Evolutionary conservation across 2,113 vertebrate species (phyloP).

Genomic region (sheep (Ovis aries)): DNA sequence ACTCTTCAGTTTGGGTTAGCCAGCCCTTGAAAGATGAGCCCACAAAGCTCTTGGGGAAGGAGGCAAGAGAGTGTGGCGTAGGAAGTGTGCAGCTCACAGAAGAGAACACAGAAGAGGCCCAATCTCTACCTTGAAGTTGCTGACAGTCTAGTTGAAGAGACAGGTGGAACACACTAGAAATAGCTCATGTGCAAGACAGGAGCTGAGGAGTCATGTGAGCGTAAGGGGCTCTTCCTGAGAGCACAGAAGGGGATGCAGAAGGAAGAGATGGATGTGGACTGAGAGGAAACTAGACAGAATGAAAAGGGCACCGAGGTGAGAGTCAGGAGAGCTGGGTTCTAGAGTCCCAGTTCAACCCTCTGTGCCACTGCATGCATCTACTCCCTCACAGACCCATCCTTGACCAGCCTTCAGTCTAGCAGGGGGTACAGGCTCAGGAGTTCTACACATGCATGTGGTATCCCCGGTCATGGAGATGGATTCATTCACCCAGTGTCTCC

Average conservation of each 20-base stretch:
- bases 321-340: background rate
- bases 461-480: background rate
- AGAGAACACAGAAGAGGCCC: background rate
- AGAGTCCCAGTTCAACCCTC: background rate
- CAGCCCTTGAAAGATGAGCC: background rate
- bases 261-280: background rate
- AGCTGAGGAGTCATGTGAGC: background rate
- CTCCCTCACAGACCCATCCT: background rate
- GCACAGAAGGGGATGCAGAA: background rate
- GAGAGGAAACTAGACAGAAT: background rate
- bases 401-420: background rate
- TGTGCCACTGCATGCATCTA: background rate
- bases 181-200: background rate
- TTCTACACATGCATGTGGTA: background rate
- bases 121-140: background rate
- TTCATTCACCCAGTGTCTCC: background rate
- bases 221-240: background rate
- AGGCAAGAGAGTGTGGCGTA: background rate
- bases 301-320: background rate
- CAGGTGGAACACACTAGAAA: background rate
- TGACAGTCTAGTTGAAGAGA: background rate
- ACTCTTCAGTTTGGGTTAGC: background rate
- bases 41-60: background rate
- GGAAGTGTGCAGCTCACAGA: background rate
- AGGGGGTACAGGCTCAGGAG: background rate